A percentile compares a stretch with the other conserved stretches of the same genome.
phyloP scores from a whole-genome alignment of 2,797 vertebrate species.

The Malurus splendens region DNA sequence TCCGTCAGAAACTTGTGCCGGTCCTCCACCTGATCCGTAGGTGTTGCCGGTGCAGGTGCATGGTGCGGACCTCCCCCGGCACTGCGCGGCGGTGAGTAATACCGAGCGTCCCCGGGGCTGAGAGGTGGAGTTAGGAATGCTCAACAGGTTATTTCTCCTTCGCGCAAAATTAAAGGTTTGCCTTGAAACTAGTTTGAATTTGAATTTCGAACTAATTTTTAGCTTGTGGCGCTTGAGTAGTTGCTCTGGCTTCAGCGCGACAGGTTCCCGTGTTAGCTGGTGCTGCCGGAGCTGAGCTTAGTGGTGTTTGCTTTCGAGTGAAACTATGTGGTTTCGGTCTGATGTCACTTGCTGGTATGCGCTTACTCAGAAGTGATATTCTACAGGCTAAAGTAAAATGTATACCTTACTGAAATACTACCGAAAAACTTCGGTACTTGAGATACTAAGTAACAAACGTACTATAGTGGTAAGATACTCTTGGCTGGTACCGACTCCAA shows the following conservation, averaged over 20 bases:
- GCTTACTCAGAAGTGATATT: not conserved
- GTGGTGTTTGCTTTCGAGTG: slow-evolving; percentile 18
- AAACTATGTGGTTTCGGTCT: slow-evolving; percentile 76
- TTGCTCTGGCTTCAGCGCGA: not conserved
- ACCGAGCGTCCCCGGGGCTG: not conserved
- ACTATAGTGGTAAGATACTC: not conserved
- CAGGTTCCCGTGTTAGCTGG: not conserved
- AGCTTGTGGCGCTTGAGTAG: not conserved
- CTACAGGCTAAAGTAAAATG: not conserved
- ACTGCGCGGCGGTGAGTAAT: not conserved
- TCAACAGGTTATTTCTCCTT: slow-evolving; percentile 42
- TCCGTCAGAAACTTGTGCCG: not conserved
- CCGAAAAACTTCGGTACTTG: fast-evolving
- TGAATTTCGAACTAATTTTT: not conserved
- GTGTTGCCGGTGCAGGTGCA: slow-evolving; percentile 41
- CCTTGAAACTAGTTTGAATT: not conserved
- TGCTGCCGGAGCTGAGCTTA: not conserved
- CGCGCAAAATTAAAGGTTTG: not conserved
- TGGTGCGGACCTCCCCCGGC: not conserved
- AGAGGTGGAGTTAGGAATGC: slow-evolving; percentile 15
- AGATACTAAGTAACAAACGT: not conserved
- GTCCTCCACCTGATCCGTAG: slow-evolving; percentile 6
- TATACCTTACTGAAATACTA: fast-evolving
- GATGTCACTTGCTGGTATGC: slow-evolving; percentile 62
- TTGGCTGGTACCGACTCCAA: fast-evolving